Percentiles rank a stretch among this genome's conserved stretches.
Evolutionary conservation across 2,797 vertebrate genomes (phyloP).

Genomic region (Sciurus vulgaris): DNA sequence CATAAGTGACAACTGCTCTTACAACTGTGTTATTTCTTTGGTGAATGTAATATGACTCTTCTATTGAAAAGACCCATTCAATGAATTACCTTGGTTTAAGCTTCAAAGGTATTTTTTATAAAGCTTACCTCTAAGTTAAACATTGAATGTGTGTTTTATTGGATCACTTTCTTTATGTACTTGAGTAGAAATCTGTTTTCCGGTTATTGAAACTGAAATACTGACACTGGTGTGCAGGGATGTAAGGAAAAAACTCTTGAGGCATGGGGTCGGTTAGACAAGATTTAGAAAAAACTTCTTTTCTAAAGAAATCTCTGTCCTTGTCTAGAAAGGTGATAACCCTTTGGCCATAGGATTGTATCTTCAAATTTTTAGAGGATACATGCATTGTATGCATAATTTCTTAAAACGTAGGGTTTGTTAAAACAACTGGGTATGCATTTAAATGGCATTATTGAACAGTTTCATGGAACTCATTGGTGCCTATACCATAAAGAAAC

Average conservation of each 20-base stretch:
- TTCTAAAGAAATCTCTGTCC: neutral
- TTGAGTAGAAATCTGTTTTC: slow-evolving; percentile 14
- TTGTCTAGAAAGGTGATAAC: neutral
- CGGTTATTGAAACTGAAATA: neutral
- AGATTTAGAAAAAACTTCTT: slow-evolving; percentile 6
- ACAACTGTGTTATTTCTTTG: slow-evolving; percentile 36
- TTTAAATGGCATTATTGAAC: neutral
- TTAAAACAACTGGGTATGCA: neutral
- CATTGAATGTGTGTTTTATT: neutral
- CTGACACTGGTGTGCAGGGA: neutral
- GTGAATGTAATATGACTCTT: neutral
- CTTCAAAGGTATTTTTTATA: neutral
- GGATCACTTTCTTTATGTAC: neutral
- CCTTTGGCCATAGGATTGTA: neutral
- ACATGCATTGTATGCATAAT: neutral
- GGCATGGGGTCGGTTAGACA: neutral
- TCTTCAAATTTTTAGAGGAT: neutral
- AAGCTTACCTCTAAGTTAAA: slow-evolving; percentile 30
- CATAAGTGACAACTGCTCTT: neutral
- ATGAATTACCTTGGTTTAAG: slow-evolving; percentile 21
- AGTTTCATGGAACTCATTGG: neutral
- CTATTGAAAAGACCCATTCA: slow-evolving; percentile 18
- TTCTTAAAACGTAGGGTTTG: neutral
- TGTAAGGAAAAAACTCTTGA: neutral
- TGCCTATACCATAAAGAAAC: neutral